Evolutionary conservation across 2,888 invertebrate genomes (phyloP), one percentile per base, ranked within the genome.

Genomic region (Calliopum simillimum): DNA sequence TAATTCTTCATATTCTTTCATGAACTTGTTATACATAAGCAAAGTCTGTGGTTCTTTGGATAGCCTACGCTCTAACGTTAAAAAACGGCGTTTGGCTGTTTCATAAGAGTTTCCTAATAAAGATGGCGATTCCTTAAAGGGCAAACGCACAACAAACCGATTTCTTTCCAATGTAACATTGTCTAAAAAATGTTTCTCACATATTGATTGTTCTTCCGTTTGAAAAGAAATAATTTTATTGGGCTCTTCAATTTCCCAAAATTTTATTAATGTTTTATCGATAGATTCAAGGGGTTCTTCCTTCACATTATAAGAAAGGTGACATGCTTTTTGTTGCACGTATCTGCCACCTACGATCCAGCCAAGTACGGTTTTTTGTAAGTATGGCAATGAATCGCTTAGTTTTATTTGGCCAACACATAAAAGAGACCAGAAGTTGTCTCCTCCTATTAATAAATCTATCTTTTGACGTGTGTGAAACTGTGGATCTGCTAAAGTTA

Each of bases 11-110:
- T 69, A 69, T 16, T 69, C 63, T 11, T 62, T 46, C 13, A 69
- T 69, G 44, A 63, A 69, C n/a, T 44, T 33, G 11, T 23, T 33
- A 64, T 69, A 64, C 19, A 64, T 58, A 11, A 23, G 46, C 41
- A 64, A 64, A 5, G 41, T 69, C 13, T 16, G 47, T n/a, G 13
- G 16, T 12, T 53, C 33, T 49, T 33, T 64, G 13, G 33, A 14
- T 44, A 69, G 49, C 16, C 69, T 25, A 4, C 21, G 46, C 41
- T 64, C 64, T 14, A 69, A 33, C 19, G 64, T 41, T 47, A 56
- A 23, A 58, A 69, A 63, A n/a, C 68, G 51, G 14, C 19, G 47
- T 46, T 63, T 49, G 19, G 69, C 64, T 23, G 51, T 47, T 33
- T 13, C 19, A 53, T 53, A 53, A 12, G 53, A 53, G 12, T 53